Evolutionary conservation across 2,888 invertebrate genomes (phyloP).

Genomic region (Euzophera pinguis): DNA sequence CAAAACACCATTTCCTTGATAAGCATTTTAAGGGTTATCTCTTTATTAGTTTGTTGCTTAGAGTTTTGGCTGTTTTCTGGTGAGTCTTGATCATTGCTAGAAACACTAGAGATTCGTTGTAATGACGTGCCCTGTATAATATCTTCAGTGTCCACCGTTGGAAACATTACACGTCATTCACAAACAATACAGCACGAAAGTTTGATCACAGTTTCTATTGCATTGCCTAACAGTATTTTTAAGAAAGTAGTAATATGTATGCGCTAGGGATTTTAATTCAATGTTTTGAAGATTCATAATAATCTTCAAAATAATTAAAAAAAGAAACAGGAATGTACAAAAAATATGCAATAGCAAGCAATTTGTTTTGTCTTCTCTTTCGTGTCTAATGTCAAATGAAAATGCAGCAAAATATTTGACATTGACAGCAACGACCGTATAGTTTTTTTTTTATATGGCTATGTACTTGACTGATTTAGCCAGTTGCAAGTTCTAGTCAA

Average conservation of each 20-base stretch:
- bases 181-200: constrained; percentile 53
- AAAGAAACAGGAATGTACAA: not conserved
- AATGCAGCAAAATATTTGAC: too few relatives aligned
- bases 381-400: too few relatives aligned
- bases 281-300: constrained; percentile 39
- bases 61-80: constrained; percentile 50
- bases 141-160: constrained; percentile 71
- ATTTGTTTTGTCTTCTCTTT: not conserved
- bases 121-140: constrained; percentile 70
- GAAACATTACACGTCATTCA: constrained; percentile 80
- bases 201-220: constrained; percentile 36
- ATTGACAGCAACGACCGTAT: too few relatives aligned
- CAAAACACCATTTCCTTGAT: constrained; percentile 83
- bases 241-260: constrained; percentile 21
- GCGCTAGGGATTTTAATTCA: constrained; percentile 23
- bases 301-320: constrained; percentile 19
- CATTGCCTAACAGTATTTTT: constrained; percentile 43
- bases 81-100: constrained; percentile 66
- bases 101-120: constrained; percentile 46
- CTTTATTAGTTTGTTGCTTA: constrained; percentile 56
- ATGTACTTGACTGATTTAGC: too few relatives aligned
- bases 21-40: constrained; percentile 76
- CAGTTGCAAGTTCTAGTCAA: too few relatives aligned
- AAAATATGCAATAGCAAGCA: too few relatives aligned
- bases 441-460: too few relatives aligned